Conservation (phyloP, 2,888 invertebrate species). For the Megaustenia siamemsis region DNA sequence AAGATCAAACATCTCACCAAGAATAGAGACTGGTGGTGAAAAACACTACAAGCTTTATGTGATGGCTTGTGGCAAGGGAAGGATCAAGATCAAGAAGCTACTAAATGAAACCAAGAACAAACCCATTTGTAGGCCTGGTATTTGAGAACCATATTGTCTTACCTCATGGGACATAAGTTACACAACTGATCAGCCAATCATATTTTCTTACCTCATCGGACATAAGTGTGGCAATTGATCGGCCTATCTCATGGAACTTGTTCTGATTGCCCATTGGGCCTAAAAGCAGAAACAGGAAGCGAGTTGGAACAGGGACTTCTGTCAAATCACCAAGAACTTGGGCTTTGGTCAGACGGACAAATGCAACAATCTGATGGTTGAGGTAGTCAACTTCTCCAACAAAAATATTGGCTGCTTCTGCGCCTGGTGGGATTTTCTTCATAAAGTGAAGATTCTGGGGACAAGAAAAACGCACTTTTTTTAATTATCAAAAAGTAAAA, state of each 20-base stretch:
- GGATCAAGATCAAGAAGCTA: too few species aligned
- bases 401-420: slow-evolving; percentile 97
- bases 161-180: slow-evolving; percentile 87
- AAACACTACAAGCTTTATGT: too few species aligned
- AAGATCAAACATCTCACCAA: too few species aligned
- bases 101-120: too few species aligned
- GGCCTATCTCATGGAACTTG: slow-evolving; percentile 93
- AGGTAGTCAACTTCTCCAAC: slow-evolving; percentile 98
- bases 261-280: slow-evolving; percentile 84
- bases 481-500: too few species aligned
- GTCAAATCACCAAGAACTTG: slow-evolving; percentile 95
- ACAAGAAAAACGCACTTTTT: background rate
- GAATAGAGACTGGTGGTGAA: too few species aligned
- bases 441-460: slow-evolving; percentile 74
- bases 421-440: slow-evolving; percentile 95
- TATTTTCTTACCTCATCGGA: slow-evolving; percentile 61
- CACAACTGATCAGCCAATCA: slow-evolving; percentile 91
- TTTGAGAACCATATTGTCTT: background rate
- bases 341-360: slow-evolving; percentile 92
- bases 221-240: slow-evolving; percentile 97
- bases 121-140: too few species aligned
- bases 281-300: slow-evolving; percentile 92
- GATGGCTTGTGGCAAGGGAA: too few species aligned
- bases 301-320: slow-evolving; percentile 92
- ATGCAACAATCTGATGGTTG: slow-evolving; percentile 94